phyloP scores from a whole-genome alignment of 2,113 vertebrate species.

The Pteruthius melanotis region DNA sequence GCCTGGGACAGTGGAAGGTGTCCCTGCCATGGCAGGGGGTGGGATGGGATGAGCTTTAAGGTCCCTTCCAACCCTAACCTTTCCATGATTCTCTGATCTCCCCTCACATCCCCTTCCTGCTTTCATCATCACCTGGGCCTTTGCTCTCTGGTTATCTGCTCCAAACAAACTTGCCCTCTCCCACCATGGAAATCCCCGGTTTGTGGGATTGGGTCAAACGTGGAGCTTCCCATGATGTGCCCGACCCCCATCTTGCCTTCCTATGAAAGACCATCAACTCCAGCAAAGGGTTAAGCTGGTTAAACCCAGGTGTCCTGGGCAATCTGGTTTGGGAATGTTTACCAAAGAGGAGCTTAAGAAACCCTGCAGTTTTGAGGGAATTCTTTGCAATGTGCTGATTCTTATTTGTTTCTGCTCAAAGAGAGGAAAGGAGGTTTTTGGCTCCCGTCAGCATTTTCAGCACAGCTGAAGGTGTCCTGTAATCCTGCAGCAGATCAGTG shows the following conservation, averaged over 20 bases:
- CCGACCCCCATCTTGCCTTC: background rate
- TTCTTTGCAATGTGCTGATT: background rate
- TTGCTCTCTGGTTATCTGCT: background rate
- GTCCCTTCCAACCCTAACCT: background rate
- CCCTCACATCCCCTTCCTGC: background rate
- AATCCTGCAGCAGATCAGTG: background rate
- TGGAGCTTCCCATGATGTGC: background rate
- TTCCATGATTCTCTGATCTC: background rate
- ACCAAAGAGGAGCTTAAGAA: background rate
- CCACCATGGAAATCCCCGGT: background rate
- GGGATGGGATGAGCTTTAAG: background rate
- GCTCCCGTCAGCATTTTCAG: background rate
- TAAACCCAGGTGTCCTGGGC: background rate
- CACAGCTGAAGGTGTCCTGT: background rate
- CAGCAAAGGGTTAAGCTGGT: background rate
- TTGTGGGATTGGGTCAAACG: background rate
- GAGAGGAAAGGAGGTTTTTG: background rate
- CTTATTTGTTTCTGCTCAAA: background rate
- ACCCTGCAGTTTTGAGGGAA: background rate
- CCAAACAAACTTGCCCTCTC: background rate
- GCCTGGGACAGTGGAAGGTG: fast-evolving
- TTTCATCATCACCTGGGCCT: no score
- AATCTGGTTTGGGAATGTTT: background rate
- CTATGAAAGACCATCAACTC: background rate
- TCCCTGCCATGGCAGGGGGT: background rate